Base-by-base conservation (phyloP, 2,797 vertebrate genomes). In the Ceyx erithaca region DNA sequence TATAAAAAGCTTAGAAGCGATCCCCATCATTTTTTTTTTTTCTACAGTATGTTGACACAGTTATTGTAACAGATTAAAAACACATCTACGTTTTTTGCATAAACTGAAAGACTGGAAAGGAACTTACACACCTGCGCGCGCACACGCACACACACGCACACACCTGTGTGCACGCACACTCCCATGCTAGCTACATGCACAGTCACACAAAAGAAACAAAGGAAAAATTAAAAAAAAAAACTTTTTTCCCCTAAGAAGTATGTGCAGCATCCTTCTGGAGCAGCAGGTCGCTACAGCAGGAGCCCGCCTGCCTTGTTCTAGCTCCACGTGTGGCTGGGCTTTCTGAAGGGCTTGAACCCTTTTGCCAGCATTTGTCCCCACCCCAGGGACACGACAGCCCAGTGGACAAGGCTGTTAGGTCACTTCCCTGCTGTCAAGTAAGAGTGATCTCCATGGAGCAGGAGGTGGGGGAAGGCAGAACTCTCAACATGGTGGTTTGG, bases 301-400 rank as follows among this genome's bases (percentile, higher is more conserved):
- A 98, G 97, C 99, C 98, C 97, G 98, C 99, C 98, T 98, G 98
- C 97, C 97, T 81, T 81, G 95, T 79, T 95, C 97, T 96, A 95
- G 94, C 93, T 96, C 96, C 96, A 66, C 75, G 94, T 85, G 79
- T 1, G 46, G 95, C 93, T 21, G 37, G 81, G 91, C 71, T 61
- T 85, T 79, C 80, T 49, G 82, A 68, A 66, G 72, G 91, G 77
- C 77, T 78, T 83, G 89, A 89, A 85, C 90, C 80, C 63, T 91
- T 41, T 61, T 18, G 49, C 85, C 5, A 2, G 67, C 3, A 8
- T 70, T 77, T 7, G 5, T 72, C 76, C 92, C 95, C 87, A 90
- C 95, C 94, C 96, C 94, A 96, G 94, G 95, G 95, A 97, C 93
- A 96, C 59, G 90, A 93, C 90, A 97, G 97, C 96, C 96, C 96